Conservation (phyloP, 1,140 invertebrate genomes). For the Brachionus manjavacas region DNA sequence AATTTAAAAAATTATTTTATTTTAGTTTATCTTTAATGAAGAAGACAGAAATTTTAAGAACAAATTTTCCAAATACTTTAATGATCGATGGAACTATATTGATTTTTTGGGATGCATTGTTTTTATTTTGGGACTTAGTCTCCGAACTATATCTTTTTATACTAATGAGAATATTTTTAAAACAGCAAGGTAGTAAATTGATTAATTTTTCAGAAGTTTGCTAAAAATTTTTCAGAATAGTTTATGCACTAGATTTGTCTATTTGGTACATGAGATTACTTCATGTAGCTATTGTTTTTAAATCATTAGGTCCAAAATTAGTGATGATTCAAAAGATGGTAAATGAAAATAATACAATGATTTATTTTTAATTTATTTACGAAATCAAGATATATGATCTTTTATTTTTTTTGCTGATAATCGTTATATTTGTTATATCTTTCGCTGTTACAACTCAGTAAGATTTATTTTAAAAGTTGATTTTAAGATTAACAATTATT, state of each 20-base stretch:
- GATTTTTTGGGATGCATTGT: conserved; percentile 3
- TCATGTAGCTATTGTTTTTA: conserved; percentile 52
- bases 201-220: not conserved
- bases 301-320: conserved; percentile 55
- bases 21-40: conserved; percentile 27
- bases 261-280: conserved; percentile 49
- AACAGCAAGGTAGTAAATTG: not conserved
- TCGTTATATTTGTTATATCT: not conserved
- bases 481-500: not conserved
- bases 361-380: not conserved
- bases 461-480: not conserved
- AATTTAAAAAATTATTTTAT: not conserved
- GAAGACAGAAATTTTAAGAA: conserved; percentile 8
- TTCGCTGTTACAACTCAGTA: conserved; percentile 6
- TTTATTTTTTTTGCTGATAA: not conserved
- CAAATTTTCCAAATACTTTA: conserved; percentile 23
- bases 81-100: conserved; percentile 31
- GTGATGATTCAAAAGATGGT: conserved; percentile 57
- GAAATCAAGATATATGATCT: not conserved
- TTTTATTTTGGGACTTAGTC: not conserved
- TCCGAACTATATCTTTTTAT: not conserved
- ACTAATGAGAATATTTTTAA: conserved; percentile 1
- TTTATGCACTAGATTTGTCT: conserved; percentile 23
- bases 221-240: not conserved
- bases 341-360: not conserved